Base-by-base conservation (phyloP, 2,888 invertebrate species). In the Aleiodes testaceus region DNA sequence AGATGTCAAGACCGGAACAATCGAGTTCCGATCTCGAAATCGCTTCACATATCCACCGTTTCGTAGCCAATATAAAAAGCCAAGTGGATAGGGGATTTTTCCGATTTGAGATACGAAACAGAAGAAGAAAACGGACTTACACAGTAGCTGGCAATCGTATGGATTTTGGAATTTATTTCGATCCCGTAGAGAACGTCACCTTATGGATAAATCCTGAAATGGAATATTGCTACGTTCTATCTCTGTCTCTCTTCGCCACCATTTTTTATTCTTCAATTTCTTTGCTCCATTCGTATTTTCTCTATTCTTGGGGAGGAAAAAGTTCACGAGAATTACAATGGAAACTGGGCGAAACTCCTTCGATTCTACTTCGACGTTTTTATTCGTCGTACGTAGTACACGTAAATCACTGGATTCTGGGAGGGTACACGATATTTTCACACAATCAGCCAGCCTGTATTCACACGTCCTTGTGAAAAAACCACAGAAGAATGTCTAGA, bases 11-110 rank as follows among this genome's bases (percentile, higher is more conserved):
- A 63, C 49, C 52, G 22, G 50, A 61, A 61, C 68, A 69, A 69
- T 63, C 52, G 69, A 63, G 52, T 69, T 50, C 63, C 44, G 30
- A 63, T 69, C 44, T 63, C n/a, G 69, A 52, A 52, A 69, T 69
- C 63, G 55, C 30, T 61, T 44, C 59, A 42, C 59, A 59, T 59
- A 59, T 59, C 59, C 59, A 59, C 36, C 59, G 36, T 42, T 59
- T 59, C 59, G 59, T 63, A 63, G 20, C 69, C 47, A 49, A 63
- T 50, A 69, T 52, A 30, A 22, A 12, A 14, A 50, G 18, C n/a
- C 12, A 14, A 50, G 49, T 42, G 36, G 36, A 20, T 69, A 9
- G 36, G 16, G 49, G 49, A 49, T 65, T 65, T 59, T 59, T 59
- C 59, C 59, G 7, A 59, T 42, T 36, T 42, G 26, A 36, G 36